A percentile compares a stretch with the other conserved stretches of the same genome.
Evolutionary conservation across 2,888 invertebrate genomes (phyloP).

Genomic region (Heliconius cydno): DNA sequence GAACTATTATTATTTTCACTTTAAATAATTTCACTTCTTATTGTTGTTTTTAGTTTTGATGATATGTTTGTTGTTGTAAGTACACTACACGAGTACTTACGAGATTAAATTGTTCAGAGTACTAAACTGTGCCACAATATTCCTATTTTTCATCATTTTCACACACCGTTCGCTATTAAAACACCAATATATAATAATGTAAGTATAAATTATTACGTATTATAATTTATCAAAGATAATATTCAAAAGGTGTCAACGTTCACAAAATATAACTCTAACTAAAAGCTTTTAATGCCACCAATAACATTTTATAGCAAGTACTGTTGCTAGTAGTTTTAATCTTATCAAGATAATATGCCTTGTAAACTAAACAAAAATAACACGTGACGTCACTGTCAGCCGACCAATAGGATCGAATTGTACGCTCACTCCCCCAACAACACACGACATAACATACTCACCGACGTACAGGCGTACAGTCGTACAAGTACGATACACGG

Average conservation of each 20-base stretch:
- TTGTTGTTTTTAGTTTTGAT: too few species aligned
- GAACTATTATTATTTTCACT: too few species aligned
- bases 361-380: constrained; percentile 70
- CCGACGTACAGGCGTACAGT: background rate
- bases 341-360: constrained; percentile 67
- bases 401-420: constrained; percentile 63
- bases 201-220: background rate
- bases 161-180: background rate
- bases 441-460: constrained; percentile 18
- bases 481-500: constrained; percentile 1
- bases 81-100: constrained; percentile 60
- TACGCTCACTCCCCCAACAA: constrained; percentile 69
- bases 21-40: background rate
- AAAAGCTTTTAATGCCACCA: constrained; percentile 47
- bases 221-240: constrained; percentile 4
- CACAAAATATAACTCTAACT: constrained; percentile 56
- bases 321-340: constrained; percentile 54
- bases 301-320: constrained; percentile 63
- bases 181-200: background rate
- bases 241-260: constrained; percentile 39
- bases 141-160: constrained; percentile 71
- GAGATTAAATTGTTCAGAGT: constrained; percentile 65
- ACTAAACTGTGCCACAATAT: constrained; percentile 68
- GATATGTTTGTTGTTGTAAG: too few species aligned
- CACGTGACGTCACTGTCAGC: constrained; percentile 65